phyloP scores from a whole-genome alignment of 1,140 invertebrate species.

The Solenopsis fugax region DNA sequence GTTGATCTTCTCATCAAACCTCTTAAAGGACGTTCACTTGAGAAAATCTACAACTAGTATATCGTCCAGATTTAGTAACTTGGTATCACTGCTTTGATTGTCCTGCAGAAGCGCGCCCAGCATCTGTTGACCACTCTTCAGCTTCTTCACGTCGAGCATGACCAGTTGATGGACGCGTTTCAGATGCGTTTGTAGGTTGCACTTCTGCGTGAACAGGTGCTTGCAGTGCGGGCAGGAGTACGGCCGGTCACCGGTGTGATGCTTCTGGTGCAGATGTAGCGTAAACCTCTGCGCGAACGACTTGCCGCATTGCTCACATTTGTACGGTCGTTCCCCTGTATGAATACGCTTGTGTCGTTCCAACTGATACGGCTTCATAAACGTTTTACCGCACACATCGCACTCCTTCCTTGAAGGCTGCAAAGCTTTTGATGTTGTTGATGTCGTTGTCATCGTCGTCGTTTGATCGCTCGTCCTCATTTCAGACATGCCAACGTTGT shows the following conservation, averaged over 20 bases:
- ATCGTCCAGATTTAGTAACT: conserved; percentile 78
- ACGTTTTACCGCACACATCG: conserved; percentile 83
- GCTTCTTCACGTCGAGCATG: conserved; percentile 71
- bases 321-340: conserved; percentile 90
- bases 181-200: conserved; percentile 89
- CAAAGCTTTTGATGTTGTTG: conserved; percentile 14
- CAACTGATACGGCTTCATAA: conserved; percentile 83
- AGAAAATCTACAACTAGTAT: conserved; percentile 79
- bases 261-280: conserved; percentile 88
- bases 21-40: conserved; percentile 56
- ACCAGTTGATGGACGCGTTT: conserved; percentile 86
- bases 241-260: conserved; percentile 88
- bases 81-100: conserved; percentile 63
- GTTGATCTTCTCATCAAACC: background rate
- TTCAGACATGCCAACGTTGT: background rate
- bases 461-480: background rate
- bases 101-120: conserved; percentile 72
- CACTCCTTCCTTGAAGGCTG: conserved; percentile 79
- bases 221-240: conserved; percentile 87
- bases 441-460: background rate
- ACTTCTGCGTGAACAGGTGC: conserved; percentile 88
- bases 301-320: conserved; percentile 89
- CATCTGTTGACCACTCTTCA: conserved; percentile 71
- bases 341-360: conserved; percentile 87
- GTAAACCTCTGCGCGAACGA: conserved; percentile 90